phyloP scores from a whole-genome alignment of 2,888 invertebrate species.

The Lepidochitona cinerea region DNA sequence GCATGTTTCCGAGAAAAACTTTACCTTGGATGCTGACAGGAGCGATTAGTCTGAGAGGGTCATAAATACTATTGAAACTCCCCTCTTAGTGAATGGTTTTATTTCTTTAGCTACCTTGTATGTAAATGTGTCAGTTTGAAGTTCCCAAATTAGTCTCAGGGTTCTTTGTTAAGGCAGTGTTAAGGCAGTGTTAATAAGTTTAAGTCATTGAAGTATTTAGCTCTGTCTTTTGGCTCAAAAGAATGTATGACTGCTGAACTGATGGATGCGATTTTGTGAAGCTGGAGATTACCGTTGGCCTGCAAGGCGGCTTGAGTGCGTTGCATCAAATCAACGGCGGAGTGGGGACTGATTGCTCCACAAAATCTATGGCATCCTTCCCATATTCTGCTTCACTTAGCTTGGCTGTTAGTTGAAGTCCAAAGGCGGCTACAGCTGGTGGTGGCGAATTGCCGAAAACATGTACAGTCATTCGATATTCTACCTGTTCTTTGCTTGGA shows the following conservation, averaged over 20 bases:
- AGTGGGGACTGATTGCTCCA: slow-evolving; percentile 15
- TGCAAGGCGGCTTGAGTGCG: slow-evolving; percentile 8
- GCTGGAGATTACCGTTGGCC: slow-evolving; percentile 8
- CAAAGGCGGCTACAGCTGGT: slow-evolving; percentile 21
- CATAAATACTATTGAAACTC: slow-evolving; percentile 16
- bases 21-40: slow-evolving; percentile 15
- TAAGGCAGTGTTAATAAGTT: slow-evolving; percentile 10
- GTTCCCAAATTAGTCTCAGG: slow-evolving; percentile 14
- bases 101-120: not conserved
- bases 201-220: not conserved
- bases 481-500: slow-evolving; percentile 2
- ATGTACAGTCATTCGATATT: slow-evolving; percentile 20
- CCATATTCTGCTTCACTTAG: slow-evolving; percentile 8
- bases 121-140: slow-evolving; percentile 10
- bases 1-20: slow-evolving; percentile 7
- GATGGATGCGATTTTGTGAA: slow-evolving; percentile 13
- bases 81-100: slow-evolving; percentile 17
- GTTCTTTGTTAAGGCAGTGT: slow-evolving; percentile 10
- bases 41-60: slow-evolving; percentile 15
- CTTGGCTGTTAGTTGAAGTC: not conserved
- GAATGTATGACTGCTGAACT: not conserved
- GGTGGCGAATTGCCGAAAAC: slow-evolving; percentile 25
- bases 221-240: not conserved
- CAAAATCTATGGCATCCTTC: slow-evolving; percentile 11
- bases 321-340: slow-evolving; percentile 17